Conservation (phyloP, 2,797 vertebrate species). For the Bovichtus variegatus region DNA sequence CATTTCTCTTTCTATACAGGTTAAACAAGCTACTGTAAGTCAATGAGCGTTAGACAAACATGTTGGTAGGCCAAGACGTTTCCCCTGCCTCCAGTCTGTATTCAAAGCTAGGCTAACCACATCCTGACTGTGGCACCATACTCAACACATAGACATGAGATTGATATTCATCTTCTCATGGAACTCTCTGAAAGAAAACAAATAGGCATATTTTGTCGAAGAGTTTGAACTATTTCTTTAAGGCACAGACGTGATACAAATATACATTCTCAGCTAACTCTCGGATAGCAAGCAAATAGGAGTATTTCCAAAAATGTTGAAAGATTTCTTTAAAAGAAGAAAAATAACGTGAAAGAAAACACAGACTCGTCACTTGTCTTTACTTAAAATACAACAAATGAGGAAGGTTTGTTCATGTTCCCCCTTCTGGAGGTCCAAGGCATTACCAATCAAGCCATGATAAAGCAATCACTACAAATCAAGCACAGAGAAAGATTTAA, state of each 20-base stretch:
- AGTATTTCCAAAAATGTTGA: slow-evolving; percentile 14
- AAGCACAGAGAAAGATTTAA: slow-evolving; percentile 63
- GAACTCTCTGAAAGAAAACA: neutral
- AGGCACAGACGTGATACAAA: neutral
- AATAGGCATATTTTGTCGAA: neutral
- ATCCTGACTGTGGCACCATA: neutral
- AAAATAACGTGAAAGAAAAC: slow-evolving; percentile 46
- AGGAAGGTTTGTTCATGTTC: slow-evolving; percentile 62
- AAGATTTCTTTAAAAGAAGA: slow-evolving; percentile 8
- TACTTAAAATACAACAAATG: slow-evolving; percentile 68
- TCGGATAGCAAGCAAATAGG: neutral
- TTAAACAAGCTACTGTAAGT: neutral
- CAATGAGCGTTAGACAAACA: too few relatives aligned
- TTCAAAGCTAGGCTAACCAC: neutral
- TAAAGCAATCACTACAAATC: slow-evolving; percentile 64
- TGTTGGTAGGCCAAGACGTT: too few relatives aligned
- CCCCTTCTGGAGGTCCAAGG: slow-evolving; percentile 51
- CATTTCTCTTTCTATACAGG: neutral
- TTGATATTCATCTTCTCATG: neutral
- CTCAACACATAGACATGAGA: neutral
- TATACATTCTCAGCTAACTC: neutral
- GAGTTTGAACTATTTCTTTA: neutral
- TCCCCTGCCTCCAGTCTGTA: neutral
- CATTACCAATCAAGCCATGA: slow-evolving; percentile 56
- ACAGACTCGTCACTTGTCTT: slow-evolving; percentile 59